phyloP scores from a whole-genome alignment of 2,888 invertebrate genomes.

The Drosophila pseudotalamancana region DNA sequence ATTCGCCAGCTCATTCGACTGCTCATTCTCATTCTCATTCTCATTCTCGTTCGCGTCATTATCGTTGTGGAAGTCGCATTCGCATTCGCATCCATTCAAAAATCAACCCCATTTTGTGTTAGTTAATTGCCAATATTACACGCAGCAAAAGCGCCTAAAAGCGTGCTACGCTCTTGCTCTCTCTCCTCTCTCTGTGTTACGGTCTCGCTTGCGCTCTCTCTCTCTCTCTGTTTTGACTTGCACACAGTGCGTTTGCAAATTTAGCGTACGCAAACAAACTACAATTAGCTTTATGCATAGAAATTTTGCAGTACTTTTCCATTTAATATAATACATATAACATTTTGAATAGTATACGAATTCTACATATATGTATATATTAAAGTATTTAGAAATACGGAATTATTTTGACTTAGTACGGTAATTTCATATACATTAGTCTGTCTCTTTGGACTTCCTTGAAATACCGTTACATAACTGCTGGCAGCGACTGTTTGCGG shows the following conservation, averaged over 20 bases:
- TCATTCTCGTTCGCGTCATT: slow-evolving; percentile 29
- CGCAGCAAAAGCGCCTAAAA: slow-evolving; percentile 58
- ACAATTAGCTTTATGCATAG: not conserved
- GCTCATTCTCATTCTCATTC: slow-evolving; percentile 7
- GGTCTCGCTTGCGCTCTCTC: slow-evolving; percentile 4
- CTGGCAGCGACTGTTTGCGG: slow-evolving; percentile 40
- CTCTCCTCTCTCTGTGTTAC: not conserved
- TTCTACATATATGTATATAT: not conserved
- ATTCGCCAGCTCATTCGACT: not conserved
- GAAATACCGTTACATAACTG: slow-evolving; percentile 41
- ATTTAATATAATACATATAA: not conserved
- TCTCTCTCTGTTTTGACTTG: slow-evolving; percentile 25
- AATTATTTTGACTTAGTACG: too few species aligned
- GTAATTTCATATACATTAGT: not conserved
- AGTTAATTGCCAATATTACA: slow-evolving; percentile 79
- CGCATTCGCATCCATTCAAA: slow-evolving; percentile 62
- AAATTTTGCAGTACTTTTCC: not conserved
- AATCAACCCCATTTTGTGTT: slow-evolving; percentile 74
- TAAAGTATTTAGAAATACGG: too few species aligned
- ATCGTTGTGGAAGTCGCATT: slow-evolving; percentile 32
- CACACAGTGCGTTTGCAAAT: slow-evolving; percentile 33
- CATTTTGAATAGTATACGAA: too few species aligned
- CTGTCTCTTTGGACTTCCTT: not conserved
- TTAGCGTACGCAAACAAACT: slow-evolving; percentile 9
- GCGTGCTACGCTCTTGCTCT: slow-evolving; percentile 42